Evolutionary conservation across 2,797 vertebrate species (phyloP).

Genomic region (Sarcoramphus papa): DNA sequence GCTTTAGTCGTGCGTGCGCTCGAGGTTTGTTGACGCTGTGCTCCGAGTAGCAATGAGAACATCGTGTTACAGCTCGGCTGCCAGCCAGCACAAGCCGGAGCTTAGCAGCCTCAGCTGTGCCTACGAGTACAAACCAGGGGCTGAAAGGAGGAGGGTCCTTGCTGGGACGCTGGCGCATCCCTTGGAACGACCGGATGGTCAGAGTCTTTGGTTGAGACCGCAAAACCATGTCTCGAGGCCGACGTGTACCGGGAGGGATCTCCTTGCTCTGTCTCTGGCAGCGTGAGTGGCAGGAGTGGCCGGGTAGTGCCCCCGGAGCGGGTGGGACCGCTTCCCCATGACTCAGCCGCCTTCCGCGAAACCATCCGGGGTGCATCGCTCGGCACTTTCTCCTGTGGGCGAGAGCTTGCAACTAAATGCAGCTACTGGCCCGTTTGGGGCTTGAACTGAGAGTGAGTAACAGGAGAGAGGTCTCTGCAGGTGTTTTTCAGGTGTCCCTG

Average conservation of each 20-base stretch:
- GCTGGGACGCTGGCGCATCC: neutral
- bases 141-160: neutral
- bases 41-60: neutral
- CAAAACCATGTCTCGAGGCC: rapidly evolving
- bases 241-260: rapidly evolving
- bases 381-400: neutral
- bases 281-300: rapidly evolving
- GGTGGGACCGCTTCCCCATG: neutral
- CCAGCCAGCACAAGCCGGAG: rapidly evolving
- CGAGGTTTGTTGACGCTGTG: rapidly evolving
- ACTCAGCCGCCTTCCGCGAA: neutral
- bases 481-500: neutral
- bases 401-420: neutral
- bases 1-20: rapidly evolving
- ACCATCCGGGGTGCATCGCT: rapidly evolving
- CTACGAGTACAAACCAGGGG: neutral
- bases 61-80: neutral
- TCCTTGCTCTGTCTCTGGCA: neutral
- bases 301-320: neutral
- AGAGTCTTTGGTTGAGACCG: rapidly evolving
- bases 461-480: neutral
- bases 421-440: rapidly evolving
- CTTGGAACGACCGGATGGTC: neutral
- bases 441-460: neutral
- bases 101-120: rapidly evolving